These are phyloP conservation scores for Myopa testacea DNA, from an alignment of 2,888 invertebrate genomes.

Conservation along the genomic window DNA sequence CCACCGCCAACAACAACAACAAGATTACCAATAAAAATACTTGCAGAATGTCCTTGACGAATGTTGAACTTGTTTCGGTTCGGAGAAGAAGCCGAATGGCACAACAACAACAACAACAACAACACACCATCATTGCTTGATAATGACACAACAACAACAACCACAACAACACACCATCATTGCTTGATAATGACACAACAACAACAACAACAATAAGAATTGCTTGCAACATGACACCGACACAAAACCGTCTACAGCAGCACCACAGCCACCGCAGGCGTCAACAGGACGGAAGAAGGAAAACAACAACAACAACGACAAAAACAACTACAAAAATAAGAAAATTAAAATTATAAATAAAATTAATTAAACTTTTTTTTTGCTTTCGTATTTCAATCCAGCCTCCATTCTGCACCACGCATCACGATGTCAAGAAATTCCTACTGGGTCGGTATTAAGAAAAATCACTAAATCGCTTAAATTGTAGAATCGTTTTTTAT, in stretches of 20 bases:
- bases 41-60: conserved; percentile 17
- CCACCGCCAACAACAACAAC: conserved; percentile 1
- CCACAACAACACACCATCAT: neutral
- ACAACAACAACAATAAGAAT: neutral
- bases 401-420: too few relatives aligned
- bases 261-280: neutral
- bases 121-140: neutral
- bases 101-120: too few relatives aligned
- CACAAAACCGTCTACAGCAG: neutral
- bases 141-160: neutral
- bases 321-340: neutral
- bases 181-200: neutral
- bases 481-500: too few relatives aligned
- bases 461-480: neutral
- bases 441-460: conserved; percentile 5
- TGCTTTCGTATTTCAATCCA: too few relatives aligned
- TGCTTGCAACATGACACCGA: conserved; percentile 12
- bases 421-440: neutral
- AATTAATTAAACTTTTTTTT: neutral
- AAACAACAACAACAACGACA: neutral
- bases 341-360: neutral
- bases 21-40: neutral
- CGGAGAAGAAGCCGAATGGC: too few relatives aligned
- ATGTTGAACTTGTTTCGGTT: too few relatives aligned
- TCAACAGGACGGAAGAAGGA: neutral